Base-by-base conservation (phyloP, 2,797 vertebrate species). In the Pyrocephalus nanus region DNA sequence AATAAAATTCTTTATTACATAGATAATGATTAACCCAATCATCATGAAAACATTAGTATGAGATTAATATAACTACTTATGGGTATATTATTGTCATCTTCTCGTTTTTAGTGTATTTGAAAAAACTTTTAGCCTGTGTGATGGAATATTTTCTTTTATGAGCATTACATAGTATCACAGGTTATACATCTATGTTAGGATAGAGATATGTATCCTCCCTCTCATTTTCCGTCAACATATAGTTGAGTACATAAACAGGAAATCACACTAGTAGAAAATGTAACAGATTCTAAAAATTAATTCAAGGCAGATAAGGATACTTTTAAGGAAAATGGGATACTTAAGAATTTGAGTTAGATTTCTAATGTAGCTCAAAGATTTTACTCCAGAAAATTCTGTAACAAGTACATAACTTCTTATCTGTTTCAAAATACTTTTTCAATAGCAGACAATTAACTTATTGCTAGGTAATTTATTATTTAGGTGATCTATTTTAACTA, bases 41-140 rank as follows among this genome's bases (percentile, higher is more conserved):
- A 47, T 77, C 1, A 54, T 16, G 10, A 38, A 71, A 75, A 72
- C 38, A 50, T 0, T 26, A 17, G 4, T 51, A 45, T 10, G 27
- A 34, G 1, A 20, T 74, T 75, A 75, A 47, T 45, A 54, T 15
- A 69, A 2, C 1, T 27, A 45, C 3, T 64, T 73, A 32, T 30
- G 4, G 2, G 7, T 38, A 10, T 25, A 45, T 17, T 53, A 53
- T 18, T 45, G 25, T 22, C 1, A 18, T 1, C 11, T 94, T 62
- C 25, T 43, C 19, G 38, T n/a, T 27, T 30, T 75, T 47, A 34
- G 26, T 29, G 25, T 15, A 30, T 38, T 74, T 38, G 4, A 30
- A 30, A 40, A 69, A 29, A 2, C 0, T 0, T 51, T 6, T 22
- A 51, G 38, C 43, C 78, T 84, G 0, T 67, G 12, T 57, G 8